Evolutionary conservation across 2,113 vertebrate species (phyloP), one percentile per base, ranked within the genome.

Genomic region (Microtus montanus): DNA sequence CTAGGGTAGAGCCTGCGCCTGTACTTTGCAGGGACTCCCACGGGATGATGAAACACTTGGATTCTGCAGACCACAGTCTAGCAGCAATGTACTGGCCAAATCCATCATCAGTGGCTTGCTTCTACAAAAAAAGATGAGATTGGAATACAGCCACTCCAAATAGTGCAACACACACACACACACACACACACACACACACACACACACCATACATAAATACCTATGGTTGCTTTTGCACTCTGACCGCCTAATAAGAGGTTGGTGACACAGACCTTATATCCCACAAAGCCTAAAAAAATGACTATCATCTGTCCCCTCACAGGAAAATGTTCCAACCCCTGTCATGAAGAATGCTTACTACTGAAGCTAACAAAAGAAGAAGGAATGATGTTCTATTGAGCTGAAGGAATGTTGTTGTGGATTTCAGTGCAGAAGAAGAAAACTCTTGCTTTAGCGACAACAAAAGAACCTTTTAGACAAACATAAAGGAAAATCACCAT

Each of bases 361-460:
- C 9, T 78, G 5, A 95, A 92, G 8, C 68, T 75, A 87, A 83
- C n/a, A 63, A 63, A 61, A n/a, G 52, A 52, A 38, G 41, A 85
- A 24, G 12, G 24, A 74, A 75, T 78, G 13, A 75, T 44, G 38
- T 44, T 87, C 10, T 87, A 9, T 70, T 33, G 7, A 41, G 11
- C 30, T 74, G 15, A 93, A 94, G 30, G 7, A 83, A 9, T 41
- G 88, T 11, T 44, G 58, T 89, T 38, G 82, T 41, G 14, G 68
- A 85, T 89, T 86, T 93, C 17, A 86, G n/a, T 73, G 33, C 54
- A 84, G 28, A 87, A 74, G 52, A 95, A 38, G 28, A n/a, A 91
- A 84, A 13, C 49, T 75, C 85, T 92, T 77, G 5, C 89, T 80
- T 88, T 82, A 66, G 94, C 26, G 61, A 87, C 12, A 83, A 79